A percentile compares a stretch with the other conserved stretches of the same genome.
Conservation (phyloP, 1,140 invertebrate species). For the Orius insidiosus region DNA sequence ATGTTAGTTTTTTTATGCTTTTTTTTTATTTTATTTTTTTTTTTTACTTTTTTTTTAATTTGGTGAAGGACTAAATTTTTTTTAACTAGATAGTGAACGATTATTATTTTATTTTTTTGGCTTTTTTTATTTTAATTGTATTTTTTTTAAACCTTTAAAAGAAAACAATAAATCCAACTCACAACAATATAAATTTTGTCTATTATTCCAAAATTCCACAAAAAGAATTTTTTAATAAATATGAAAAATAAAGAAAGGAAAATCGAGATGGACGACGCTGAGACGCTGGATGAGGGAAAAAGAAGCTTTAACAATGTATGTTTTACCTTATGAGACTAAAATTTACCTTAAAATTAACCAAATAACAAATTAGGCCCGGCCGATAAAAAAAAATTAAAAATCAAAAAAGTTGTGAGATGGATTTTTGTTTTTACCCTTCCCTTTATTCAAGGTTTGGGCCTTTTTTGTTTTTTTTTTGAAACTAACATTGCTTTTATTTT, state of each 20-base stretch:
- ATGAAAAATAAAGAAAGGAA: too few relatives aligned
- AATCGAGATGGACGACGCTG: too few relatives aligned
- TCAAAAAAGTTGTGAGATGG: conserved; percentile 15
- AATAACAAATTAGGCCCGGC: conserved; percentile 14
- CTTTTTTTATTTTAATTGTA: not conserved
- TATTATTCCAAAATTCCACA: too few relatives aligned
- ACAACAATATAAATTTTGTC: conserved; percentile 14
- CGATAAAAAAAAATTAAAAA: not conserved
- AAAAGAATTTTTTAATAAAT: too few relatives aligned
- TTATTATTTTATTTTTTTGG: conserved; percentile 8
- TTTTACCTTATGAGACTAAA: too few relatives aligned
- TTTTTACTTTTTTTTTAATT: conserved; percentile 4
- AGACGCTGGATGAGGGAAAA: too few relatives aligned
- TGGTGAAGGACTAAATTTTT: conserved; percentile 11
- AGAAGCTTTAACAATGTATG: too few relatives aligned
- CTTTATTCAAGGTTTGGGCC: conserved; percentile 16
- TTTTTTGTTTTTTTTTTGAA: conserved; percentile 15
- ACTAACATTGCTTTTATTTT: not conserved
- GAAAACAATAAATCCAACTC: conserved; percentile 16
- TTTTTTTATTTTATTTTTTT: not conserved
- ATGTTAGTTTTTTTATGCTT: conserved; percentile 2
- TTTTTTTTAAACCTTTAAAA: conserved; percentile 4
- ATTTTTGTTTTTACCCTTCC: conserved; percentile 8
- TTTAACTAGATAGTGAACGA: conserved; percentile 14
- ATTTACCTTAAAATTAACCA: conserved; percentile 5